Percentiles rank a stretch among this genome's conserved stretches.
Conservation (phyloP, 2,888 invertebrate genomes). For the Colostygia pectinataria region DNA sequence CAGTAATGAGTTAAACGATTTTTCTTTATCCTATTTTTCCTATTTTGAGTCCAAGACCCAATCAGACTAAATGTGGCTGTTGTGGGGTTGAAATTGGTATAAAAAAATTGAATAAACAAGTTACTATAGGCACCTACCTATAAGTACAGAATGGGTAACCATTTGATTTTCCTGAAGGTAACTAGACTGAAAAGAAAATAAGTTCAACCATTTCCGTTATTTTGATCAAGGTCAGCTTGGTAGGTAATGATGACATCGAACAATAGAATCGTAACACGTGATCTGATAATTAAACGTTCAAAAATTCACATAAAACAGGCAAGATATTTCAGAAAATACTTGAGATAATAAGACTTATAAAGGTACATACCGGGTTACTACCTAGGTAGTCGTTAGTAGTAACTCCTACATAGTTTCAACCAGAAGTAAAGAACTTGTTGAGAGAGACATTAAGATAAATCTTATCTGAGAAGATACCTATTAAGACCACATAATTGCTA, state of each 20-base stretch:
- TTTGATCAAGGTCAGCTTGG: too few species aligned
- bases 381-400: too few species aligned
- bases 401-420: slow-evolving; percentile 7
- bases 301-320: slow-evolving; percentile 2
- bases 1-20: background rate
- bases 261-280: too few species aligned
- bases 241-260: too few species aligned
- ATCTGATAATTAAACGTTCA: background rate
- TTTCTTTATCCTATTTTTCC: background rate
- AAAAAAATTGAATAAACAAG: too few species aligned
- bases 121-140: too few species aligned
- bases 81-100: background rate
- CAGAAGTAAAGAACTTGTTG: slow-evolving; percentile 14
- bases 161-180: too few species aligned
- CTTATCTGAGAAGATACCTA: slow-evolving; percentile 24
- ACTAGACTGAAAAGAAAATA: too few species aligned
- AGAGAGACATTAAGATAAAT: slow-evolving; percentile 21
- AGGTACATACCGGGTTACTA: background rate
- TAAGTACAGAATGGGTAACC: too few species aligned
- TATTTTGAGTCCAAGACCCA: background rate
- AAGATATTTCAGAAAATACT: slow-evolving; percentile 15
- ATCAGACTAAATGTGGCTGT: too few species aligned
- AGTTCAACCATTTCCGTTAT: too few species aligned
- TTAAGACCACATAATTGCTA: background rate
- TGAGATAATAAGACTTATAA: slow-evolving; percentile 18